Conservation (phyloP, 1,140 invertebrate species). For the Pseudomyrmex cubaensis region DNA sequence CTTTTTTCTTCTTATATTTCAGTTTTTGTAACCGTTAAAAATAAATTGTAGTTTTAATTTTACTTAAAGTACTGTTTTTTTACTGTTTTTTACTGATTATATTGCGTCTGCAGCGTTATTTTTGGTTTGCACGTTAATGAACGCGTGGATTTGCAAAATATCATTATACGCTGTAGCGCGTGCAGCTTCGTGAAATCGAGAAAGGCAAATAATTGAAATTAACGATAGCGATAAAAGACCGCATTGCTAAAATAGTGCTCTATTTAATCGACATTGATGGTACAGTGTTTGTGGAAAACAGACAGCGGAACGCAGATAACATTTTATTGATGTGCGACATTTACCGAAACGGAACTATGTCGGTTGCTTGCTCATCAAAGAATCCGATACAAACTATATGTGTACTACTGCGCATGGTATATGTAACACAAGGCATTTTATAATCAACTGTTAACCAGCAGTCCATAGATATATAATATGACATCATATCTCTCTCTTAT, state of each 20-base stretch:
- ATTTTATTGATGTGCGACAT: conserved; percentile 44
- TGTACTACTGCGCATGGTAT: conserved; percentile 6
- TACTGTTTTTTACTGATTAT: background rate
- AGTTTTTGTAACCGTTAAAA: background rate
- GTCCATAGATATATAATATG: too few species aligned
- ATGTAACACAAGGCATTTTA: conserved; percentile 47
- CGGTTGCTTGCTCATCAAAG: conserved; percentile 29
- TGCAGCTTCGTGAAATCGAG: conserved; percentile 25
- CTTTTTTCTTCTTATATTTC: background rate
- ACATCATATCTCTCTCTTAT: too few species aligned
- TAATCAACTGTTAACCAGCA: conserved; percentile 38
- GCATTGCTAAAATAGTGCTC: conserved; percentile 6
- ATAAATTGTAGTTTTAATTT: background rate
- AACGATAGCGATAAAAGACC: conserved; percentile 34
- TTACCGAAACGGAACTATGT: conserved; percentile 27
- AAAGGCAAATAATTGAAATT: conserved; percentile 47
- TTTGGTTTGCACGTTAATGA: background rate
- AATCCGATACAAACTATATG: conserved; percentile 10
- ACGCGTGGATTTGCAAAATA: conserved; percentile 5
- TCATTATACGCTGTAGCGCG: background rate
- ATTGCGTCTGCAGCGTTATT: background rate
- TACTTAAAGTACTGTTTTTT: background rate
- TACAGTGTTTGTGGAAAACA: conserved; percentile 5
- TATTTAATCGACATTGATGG: conserved; percentile 52
- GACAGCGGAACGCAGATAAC: conserved; percentile 26